Percentiles rank a stretch among this genome's conserved stretches.
These are phyloP conservation scores for Stigmatopora nigra DNA, from an alignment of 2,113 vertebrate genomes.

Conservation along the genomic window DNA sequence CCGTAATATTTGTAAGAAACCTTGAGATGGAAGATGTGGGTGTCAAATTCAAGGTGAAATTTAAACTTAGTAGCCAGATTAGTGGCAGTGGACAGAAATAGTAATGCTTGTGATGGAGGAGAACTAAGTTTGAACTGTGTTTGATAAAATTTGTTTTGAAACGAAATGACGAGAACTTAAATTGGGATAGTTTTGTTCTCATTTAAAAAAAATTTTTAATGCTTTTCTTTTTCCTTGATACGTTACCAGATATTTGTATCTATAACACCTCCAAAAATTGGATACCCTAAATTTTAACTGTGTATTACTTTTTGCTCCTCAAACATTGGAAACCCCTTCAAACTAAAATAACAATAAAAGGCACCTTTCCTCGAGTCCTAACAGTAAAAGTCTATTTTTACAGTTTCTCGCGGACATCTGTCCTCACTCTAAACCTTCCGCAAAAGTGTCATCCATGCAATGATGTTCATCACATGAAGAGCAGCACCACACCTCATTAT, in stretches of 20 bases:
- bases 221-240: too few species aligned
- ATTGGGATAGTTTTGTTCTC: too few species aligned
- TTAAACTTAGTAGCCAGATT: background rate
- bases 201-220: too few species aligned
- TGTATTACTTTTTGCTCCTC: too few species aligned
- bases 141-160: background rate
- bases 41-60: background rate
- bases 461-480: conserved; percentile 28
- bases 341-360: background rate
- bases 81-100: background rate
- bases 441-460: conserved; percentile 24
- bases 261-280: too few species aligned
- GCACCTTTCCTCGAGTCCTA: background rate
- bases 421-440: conserved; percentile 3
- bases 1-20: background rate
- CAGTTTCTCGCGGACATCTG: background rate
- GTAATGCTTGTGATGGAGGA: background rate
- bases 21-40: background rate
- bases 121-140: background rate
- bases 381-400: background rate
- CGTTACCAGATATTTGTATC: too few species aligned
- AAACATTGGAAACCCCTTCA: too few species aligned
- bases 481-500: conserved; percentile 34
- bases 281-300: too few species aligned
- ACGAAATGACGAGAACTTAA: too few species aligned